phyloP scores from a whole-genome alignment of 2,113 vertebrate genomes.

The Rhodinocichla rosea region DNA sequence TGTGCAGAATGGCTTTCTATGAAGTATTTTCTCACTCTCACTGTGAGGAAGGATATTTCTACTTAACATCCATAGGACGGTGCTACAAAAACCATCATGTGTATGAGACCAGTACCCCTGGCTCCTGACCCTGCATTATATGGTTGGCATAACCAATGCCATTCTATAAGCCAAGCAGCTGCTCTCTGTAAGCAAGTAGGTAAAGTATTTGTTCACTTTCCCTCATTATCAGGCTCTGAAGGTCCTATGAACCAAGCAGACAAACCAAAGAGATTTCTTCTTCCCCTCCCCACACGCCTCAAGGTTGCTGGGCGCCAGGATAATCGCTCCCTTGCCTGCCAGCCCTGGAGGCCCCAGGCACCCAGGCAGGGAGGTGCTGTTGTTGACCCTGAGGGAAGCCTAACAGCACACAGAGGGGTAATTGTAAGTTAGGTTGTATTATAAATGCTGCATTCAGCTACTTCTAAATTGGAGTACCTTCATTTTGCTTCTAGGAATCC shows the following conservation, averaged over 20 bases:
- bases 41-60: neutral
- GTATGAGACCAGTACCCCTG: neutral
- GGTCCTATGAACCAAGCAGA: neutral
- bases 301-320: neutral
- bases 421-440: neutral
- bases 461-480: neutral
- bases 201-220: neutral
- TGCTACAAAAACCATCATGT: neutral
- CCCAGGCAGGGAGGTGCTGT: neutral
- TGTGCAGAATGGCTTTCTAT: neutral
- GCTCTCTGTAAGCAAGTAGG: neutral
- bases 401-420: neutral
- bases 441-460: neutral
- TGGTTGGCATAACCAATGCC: neutral
- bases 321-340: neutral
- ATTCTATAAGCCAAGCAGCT: neutral
- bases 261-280: neutral
- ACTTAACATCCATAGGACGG: neutral
- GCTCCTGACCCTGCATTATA: accelerated
- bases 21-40: neutral
- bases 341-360: neutral
- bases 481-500: neutral
- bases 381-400: neutral
- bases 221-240: neutral
- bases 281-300: neutral